Conservation (phyloP, 1,140 invertebrate species). For the Phymastichus coffea region DNA sequence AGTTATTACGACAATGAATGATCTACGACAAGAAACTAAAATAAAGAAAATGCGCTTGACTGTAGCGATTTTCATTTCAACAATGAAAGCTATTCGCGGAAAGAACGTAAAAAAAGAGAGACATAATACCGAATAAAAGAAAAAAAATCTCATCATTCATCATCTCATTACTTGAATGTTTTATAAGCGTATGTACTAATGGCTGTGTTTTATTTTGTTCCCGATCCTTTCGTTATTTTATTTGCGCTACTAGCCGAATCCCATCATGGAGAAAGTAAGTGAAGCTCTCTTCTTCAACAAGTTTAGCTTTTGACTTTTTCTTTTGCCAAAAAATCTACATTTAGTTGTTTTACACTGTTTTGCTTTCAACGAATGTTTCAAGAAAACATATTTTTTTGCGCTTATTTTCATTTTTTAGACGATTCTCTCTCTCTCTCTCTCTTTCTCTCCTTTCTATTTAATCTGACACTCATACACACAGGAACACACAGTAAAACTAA, state of each 20-base stretch:
- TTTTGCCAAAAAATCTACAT: slow-evolving; percentile 9
- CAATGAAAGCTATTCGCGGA: too few relatives aligned
- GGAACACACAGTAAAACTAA: too few relatives aligned
- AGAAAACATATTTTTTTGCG: too few relatives aligned
- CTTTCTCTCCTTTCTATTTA: too few relatives aligned
- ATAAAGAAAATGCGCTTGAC: too few relatives aligned
- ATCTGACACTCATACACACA: too few relatives aligned
- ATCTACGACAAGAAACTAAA: too few relatives aligned
- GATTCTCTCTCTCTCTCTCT: too few relatives aligned
- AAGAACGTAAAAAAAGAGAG: too few relatives aligned
- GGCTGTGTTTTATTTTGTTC: slow-evolving; percentile 57
- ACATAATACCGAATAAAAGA: too few relatives aligned
- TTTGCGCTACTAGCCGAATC: slow-evolving; percentile 59
- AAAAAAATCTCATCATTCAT: slow-evolving; percentile 36
- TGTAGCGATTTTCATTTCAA: too few relatives aligned
- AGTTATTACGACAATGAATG: slow-evolving; percentile 35
- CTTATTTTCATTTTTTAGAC: too few relatives aligned
- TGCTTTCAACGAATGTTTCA: slow-evolving; percentile 6
- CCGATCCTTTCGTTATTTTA: slow-evolving; percentile 58
- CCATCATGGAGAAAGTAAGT: slow-evolving; percentile 61
- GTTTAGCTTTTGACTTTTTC: slow-evolving; percentile 15
- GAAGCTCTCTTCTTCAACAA: slow-evolving; percentile 37
- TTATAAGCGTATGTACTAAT: slow-evolving; percentile 56
- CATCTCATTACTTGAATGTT: slow-evolving; percentile 47
- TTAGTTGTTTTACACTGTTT: slow-evolving; percentile 17